phyloP scores from a whole-genome alignment of 2,888 invertebrate species.

The Volucella inflata region DNA sequence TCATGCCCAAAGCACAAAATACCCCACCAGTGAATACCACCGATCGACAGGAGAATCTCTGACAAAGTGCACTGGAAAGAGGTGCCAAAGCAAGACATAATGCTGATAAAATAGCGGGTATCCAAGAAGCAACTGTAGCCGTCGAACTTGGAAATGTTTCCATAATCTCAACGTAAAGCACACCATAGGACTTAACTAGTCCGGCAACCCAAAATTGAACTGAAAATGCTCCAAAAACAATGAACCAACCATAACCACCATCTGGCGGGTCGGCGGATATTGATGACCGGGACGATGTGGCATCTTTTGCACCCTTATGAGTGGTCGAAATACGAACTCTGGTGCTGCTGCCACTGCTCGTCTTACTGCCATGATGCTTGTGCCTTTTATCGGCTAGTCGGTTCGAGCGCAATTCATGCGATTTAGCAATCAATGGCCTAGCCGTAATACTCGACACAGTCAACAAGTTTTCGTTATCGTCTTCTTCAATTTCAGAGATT shows the following conservation, averaged over 20 bases:
- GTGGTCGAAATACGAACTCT: conserved; percentile 59
- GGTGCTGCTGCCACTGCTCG: conserved; percentile 27
- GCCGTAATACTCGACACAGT: conserved; percentile 90
- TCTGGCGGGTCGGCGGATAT: conserved; percentile 85
- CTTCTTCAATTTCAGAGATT: conserved; percentile 85
- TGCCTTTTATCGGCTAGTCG: conserved; percentile 74
- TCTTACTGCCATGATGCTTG: conserved; percentile 56
- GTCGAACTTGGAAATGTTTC: conserved; percentile 91
- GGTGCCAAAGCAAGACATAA: conserved; percentile 91
- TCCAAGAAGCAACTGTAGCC: conserved; percentile 91
- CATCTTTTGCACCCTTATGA: conserved; percentile 65
- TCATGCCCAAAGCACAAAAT: conserved; percentile 89
- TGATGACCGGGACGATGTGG: conserved; percentile 80
- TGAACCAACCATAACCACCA: conserved; percentile 91
- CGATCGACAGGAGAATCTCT: conserved; percentile 87
- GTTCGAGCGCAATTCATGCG: conserved; percentile 85
- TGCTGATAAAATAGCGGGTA: conserved; percentile 90
- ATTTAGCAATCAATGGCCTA: conserved; percentile 89
- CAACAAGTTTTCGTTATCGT: conserved; percentile 89
- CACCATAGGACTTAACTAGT: conserved; percentile 91
- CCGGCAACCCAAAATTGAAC: conserved; percentile 93
- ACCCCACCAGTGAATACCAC: conserved; percentile 90
- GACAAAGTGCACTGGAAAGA: conserved; percentile 89
- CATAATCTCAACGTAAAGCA: conserved; percentile 91
- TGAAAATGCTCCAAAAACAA: conserved; percentile 90